phyloP scores from a whole-genome alignment of 2,888 invertebrate species.

The Cryptocephalus primarius region DNA sequence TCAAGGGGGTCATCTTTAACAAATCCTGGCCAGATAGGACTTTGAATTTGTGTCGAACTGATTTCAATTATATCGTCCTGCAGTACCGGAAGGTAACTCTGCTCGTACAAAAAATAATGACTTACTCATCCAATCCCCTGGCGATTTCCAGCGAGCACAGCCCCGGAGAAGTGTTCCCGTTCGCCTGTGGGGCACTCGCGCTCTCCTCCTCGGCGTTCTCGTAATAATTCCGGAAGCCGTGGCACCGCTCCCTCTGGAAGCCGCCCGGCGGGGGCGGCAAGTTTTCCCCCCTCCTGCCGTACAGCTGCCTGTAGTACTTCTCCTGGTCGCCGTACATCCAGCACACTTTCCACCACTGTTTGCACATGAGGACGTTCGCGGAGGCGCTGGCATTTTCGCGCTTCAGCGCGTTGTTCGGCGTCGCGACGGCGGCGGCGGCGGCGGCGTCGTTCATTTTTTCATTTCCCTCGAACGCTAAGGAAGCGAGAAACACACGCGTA shows the following conservation, averaged over 20 bases:
- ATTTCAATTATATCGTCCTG: too few species aligned
- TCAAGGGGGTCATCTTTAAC: too few species aligned
- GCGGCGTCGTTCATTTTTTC: too few species aligned
- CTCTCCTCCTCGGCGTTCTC: constrained; percentile 17
- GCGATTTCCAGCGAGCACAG: constrained; percentile 23
- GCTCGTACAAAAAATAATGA: constrained; percentile 9
- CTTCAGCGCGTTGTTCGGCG: constrained; percentile 27
- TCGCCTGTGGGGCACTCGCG: constrained; percentile 13
- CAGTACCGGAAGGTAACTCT: too few species aligned
- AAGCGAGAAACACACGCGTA: too few species aligned
- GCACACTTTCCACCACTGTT: constrained; percentile 85
- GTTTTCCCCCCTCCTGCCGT: constrained; percentile 39
- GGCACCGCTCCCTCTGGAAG: neutral
- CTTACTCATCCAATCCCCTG: constrained; percentile 27
- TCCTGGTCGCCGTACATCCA: constrained; percentile 80
- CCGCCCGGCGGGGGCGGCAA: neutral
- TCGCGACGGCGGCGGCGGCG: constrained; percentile 14
- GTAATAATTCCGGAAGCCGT: constrained; percentile 10
- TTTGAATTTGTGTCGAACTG: too few species aligned
- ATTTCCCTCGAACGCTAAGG: too few species aligned
- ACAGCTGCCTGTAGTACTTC: constrained; percentile 73
- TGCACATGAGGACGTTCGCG: constrained; percentile 70
- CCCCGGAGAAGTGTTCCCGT: constrained; percentile 16
- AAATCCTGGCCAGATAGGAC: too few species aligned
- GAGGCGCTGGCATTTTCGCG: constrained; percentile 36